Conservation (phyloP, 2,113 vertebrate species). For the Myotis brandtii region DNA sequence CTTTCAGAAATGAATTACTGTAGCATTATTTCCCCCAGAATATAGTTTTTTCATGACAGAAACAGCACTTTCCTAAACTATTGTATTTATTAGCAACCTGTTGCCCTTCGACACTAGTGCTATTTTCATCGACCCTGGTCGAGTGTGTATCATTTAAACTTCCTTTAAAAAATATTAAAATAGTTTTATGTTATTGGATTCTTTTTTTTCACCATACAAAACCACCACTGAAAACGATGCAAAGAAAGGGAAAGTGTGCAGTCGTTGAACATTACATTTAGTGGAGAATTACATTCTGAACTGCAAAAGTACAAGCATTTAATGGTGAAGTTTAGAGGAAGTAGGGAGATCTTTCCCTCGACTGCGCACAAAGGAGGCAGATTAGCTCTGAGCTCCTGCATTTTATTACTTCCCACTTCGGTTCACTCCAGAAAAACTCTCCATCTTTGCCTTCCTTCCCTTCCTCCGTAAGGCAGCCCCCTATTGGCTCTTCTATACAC, state of each 20-base stretch:
- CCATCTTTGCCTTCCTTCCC: not conserved
- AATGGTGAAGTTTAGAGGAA: not conserved
- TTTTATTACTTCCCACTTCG: not conserved
- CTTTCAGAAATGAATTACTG: constrained; percentile 89
- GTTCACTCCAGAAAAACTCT: not conserved
- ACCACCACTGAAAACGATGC: constrained; percentile 24
- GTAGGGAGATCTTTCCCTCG: not conserved
- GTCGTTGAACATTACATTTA: constrained; percentile 2
- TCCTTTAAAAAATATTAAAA: constrained; percentile 86
- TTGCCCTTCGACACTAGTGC: constrained; percentile 85
- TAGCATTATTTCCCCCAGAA: constrained; percentile 86
- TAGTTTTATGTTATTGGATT: constrained; percentile 75
- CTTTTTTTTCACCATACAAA: constrained; percentile 64
- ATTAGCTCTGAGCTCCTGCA: not conserved
- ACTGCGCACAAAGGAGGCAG: not conserved
- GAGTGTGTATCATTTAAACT: constrained; percentile 84
- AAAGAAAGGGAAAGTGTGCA: not conserved
- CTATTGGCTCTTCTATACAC: not conserved
- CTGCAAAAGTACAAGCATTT: not conserved
- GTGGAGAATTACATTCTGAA: constrained; percentile 6
- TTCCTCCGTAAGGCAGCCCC: not conserved
- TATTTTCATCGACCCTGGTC: constrained; percentile 86
- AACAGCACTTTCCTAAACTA: constrained; percentile 86
- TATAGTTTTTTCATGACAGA: constrained; percentile 85
- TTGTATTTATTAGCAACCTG: constrained; percentile 90